Evolutionary conservation across 1,140 invertebrate genomes (phyloP).

Genomic region (Drosophila mayri): DNA sequence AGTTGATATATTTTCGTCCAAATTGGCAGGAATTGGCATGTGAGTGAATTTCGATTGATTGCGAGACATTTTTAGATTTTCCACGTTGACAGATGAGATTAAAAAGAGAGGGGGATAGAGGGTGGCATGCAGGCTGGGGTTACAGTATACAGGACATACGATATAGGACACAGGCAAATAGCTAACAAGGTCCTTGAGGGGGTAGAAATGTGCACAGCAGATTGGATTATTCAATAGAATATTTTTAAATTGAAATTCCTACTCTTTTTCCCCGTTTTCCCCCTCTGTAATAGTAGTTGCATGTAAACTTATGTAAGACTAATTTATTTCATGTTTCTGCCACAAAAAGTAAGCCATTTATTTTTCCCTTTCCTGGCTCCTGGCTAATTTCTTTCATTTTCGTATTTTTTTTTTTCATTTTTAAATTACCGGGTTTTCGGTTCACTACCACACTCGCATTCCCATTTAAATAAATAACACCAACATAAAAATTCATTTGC

Average conservation of each 20-base stretch:
- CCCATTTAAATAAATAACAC: constrained; percentile 38
- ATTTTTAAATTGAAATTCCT: constrained; percentile 11
- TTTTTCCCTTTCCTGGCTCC: background rate
- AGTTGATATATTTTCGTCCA: constrained; percentile 11
- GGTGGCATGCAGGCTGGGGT: background rate
- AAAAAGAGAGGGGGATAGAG: background rate
- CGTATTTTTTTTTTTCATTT: constrained; percentile 18
- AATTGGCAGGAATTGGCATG: constrained; percentile 43
- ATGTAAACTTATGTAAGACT: constrained; percentile 4
- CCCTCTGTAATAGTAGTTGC: background rate
- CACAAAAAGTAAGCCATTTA: constrained; percentile 3
- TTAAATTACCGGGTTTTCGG: background rate
- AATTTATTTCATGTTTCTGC: constrained; percentile 10
- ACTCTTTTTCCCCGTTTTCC: background rate
- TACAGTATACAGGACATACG: background rate
- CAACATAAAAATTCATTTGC: constrained; percentile 50
- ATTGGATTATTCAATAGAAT: constrained; percentile 2
- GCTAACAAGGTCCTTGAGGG: background rate
- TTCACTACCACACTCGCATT: background rate
- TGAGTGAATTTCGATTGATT: constrained; percentile 62
- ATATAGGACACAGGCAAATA: background rate
- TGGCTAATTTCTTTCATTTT: constrained; percentile 23
- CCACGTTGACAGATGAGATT: constrained; percentile 34
- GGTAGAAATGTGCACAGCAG: background rate
- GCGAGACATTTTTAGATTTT: constrained; percentile 52